Conservation (phyloP, 2,113 vertebrate genomes). For the Chaetodon trifascialis region DNA sequence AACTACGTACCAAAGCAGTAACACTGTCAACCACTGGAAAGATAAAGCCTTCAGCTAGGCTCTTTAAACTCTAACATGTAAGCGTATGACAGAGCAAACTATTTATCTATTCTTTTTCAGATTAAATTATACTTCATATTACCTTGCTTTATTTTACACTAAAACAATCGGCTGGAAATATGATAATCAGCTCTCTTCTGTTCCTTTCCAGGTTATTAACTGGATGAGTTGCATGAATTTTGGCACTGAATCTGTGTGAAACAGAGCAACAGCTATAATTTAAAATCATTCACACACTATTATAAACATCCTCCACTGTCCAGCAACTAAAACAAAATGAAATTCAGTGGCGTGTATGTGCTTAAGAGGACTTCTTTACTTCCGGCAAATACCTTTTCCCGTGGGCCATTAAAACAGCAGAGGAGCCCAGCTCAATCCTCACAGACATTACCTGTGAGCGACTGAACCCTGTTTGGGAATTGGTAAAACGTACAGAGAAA, state of each 20-base stretch:
- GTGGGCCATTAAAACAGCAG: constrained; percentile 87
- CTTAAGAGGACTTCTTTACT: constrained; percentile 90
- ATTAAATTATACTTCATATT: constrained; percentile 19
- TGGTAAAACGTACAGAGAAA: constrained; percentile 93
- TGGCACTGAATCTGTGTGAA: background rate
- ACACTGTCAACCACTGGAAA: constrained; percentile 71
- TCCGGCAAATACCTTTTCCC: constrained; percentile 90
- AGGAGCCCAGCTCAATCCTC: constrained; percentile 90
- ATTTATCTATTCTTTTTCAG: constrained; percentile 27
- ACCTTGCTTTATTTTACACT: constrained; percentile 9
- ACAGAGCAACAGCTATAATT: constrained; percentile 62
- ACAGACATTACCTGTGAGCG: constrained; percentile 94
- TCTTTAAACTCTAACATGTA: constrained; percentile 63
- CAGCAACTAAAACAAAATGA: constrained; percentile 93
- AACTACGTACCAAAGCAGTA: constrained; percentile 76
- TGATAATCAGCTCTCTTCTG: background rate
- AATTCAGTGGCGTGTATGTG: constrained; percentile 89
- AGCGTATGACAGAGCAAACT: constrained; percentile 35
- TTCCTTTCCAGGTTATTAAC: background rate
- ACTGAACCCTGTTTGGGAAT: constrained; percentile 95
- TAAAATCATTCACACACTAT: constrained; percentile 87
- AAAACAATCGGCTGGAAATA: background rate
- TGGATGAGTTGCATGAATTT: background rate
- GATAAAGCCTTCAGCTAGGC: constrained; percentile 72
- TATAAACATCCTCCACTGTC: constrained; percentile 87